Evolutionary conservation across 2,797 vertebrate species (phyloP), one percentile per base, ranked within the genome.

Genomic region (Carapus acus): DNA sequence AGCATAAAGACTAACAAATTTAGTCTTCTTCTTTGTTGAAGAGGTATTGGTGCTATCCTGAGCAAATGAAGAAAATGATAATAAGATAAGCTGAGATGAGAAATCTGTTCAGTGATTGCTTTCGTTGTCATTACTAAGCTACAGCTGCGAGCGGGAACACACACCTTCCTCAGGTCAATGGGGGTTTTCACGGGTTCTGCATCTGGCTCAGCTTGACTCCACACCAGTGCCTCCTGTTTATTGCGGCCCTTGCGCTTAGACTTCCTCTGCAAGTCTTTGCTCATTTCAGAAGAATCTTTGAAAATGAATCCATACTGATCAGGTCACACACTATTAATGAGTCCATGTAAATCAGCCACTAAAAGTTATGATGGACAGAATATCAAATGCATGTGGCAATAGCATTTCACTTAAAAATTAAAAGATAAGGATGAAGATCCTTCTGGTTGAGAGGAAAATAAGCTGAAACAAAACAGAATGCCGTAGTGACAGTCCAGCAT

Each of bases 181-280:
- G 96, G 96, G 7, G 96, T 99, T 88, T 93, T 99, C 8, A 95
- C 94, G 2, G 78, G 63, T 52, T 94, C 93, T 5, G 69, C 43
- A 0, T 79, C 87, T 0, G 81, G 56, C 0, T 88, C 88, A 3
- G 69, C 62, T 72, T 88, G 90, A 14, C 80, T 54, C 1, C 84
- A 62, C 0, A 65, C 54, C 27, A 74, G 22, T 0, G 72, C 18
- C 65, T 97, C 95, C 75, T 91, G 92, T 74, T 86, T 96, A 74
- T 98, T 97, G 54, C 94, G 86, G 6, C 96, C 96, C 74, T 99
- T 99, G 4, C 93, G 88, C 31, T 94, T 94, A 1, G 88, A 83
- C 69, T 88, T 95, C 71, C 90, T 97, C 13, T 86, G 85, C 12
- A 84, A 85, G 47, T 98, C 93, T 78, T 79, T 91, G 16, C 56